A percentile compares a stretch with the other conserved stretches of the same genome.
Evolutionary conservation across 2,888 invertebrate genomes (phyloP).

Genomic region (Eucera pruinosa): DNA sequence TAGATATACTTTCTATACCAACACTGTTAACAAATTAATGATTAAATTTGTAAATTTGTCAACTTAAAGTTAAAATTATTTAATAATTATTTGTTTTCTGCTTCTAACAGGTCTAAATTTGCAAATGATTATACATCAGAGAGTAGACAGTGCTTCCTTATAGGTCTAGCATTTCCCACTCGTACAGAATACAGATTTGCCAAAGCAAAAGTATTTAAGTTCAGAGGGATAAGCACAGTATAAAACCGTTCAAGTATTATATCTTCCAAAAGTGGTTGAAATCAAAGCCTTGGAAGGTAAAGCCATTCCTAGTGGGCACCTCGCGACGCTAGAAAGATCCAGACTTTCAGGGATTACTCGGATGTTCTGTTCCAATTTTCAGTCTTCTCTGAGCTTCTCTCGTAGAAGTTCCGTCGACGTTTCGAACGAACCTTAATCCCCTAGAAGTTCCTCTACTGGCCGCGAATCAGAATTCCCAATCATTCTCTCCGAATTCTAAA

Average conservation of each 20-base stretch:
- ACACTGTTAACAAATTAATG: no score
- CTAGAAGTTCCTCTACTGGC: slow-evolving; percentile 20
- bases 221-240: background rate
- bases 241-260: slow-evolving; percentile 7
- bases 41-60: no score
- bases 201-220: background rate
- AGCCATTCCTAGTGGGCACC: slow-evolving; percentile 5
- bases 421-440: slow-evolving; percentile 34
- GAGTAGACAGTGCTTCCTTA: no score
- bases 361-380: slow-evolving; percentile 40
- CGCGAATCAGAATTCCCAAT: slow-evolving; percentile 40
- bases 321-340: slow-evolving; percentile 23
- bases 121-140: no score
- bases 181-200: background rate
- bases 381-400: slow-evolving; percentile 25
- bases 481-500: slow-evolving; percentile 28
- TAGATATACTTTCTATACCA: no score
- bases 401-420: slow-evolving; percentile 22
- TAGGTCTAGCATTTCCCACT: no score
- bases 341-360: slow-evolving; percentile 40
- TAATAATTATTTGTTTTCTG: no score
- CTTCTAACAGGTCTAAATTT: no score
- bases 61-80: no score
- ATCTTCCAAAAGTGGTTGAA: background rate
- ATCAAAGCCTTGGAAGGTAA: slow-evolving; percentile 16